Conservation (phyloP, 2,113 vertebrate genomes). For the Thinocorus orbignyianus region DNA sequence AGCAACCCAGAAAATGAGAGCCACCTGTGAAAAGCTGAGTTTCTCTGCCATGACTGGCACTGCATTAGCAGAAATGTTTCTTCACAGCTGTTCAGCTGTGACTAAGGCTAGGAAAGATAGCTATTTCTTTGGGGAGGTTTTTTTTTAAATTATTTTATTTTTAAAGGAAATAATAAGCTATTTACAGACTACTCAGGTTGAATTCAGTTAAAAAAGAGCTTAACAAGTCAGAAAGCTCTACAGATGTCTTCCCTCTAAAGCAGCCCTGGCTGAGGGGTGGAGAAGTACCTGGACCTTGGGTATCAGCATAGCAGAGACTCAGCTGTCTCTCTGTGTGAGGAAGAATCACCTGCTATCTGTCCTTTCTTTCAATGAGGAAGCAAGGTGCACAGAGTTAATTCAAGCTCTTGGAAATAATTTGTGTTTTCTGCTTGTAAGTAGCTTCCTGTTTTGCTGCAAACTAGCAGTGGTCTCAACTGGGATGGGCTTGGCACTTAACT, state of each 20-base stretch:
- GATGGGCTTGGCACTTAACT: background rate
- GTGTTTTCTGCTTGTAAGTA: background rate
- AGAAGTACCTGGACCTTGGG: background rate
- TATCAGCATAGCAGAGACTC: background rate
- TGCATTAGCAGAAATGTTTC: constrained; percentile 9
- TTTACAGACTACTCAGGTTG: constrained; percentile 22
- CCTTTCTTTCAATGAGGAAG: background rate
- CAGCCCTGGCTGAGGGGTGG: background rate
- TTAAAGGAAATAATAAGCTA: constrained; percentile 19
- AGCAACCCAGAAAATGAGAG: constrained; percentile 66
- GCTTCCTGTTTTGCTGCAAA: background rate
- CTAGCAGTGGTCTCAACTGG: background rate
- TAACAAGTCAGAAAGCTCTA: background rate
- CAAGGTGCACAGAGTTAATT: background rate
- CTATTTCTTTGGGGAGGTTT: background rate
- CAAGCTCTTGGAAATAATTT: background rate
- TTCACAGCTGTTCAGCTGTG: constrained; percentile 40
- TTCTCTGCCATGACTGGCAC: background rate
- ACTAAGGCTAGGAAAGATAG: background rate
- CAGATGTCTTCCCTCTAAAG: background rate
- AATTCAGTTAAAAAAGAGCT: background rate
- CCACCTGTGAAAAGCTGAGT: constrained; percentile 44
- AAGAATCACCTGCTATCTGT: background rate
- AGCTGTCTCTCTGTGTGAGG: background rate
- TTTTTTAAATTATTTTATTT: background rate